These are phyloP conservation scores for Cephus spinipes DNA, from an alignment of 2,888 invertebrate species.

Conservation along the genomic window DNA sequence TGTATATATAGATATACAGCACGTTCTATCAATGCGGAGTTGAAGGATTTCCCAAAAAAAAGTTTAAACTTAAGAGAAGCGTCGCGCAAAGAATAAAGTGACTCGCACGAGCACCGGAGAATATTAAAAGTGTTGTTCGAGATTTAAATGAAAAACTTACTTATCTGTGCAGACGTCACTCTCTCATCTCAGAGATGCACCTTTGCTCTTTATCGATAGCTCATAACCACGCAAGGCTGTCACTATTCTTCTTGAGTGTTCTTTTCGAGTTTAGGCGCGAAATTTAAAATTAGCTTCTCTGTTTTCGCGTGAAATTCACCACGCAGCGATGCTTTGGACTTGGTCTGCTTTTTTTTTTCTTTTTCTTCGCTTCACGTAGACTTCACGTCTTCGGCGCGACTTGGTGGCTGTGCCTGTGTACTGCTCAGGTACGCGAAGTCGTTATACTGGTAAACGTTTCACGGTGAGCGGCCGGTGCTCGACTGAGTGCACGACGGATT, in stretches of 20 bases:
- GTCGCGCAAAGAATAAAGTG: not conserved
- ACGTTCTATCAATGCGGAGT: not conserved
- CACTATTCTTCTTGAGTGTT: not conserved
- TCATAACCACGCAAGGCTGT: not conserved
- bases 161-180: slow-evolving; percentile 47
- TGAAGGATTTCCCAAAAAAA: not conserved
- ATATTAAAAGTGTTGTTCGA: not conserved
- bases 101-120: not conserved
- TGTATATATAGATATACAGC: slow-evolving; percentile 19
- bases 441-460: slow-evolving; percentile 34
- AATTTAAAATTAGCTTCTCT: not conserved
- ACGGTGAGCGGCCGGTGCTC: slow-evolving; percentile 61
- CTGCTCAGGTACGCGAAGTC: not conserved
- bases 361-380: too few species aligned
- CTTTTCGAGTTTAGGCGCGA: not conserved
- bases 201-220: slow-evolving; percentile 1
- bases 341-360: too few species aligned
- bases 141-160: slow-evolving; percentile 43
- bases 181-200: slow-evolving; percentile 56
- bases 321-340: not conserved
- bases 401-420: not conserved
- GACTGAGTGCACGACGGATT: slow-evolving; percentile 56
- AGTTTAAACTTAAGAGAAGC: not conserved
- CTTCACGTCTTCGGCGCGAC: not conserved
- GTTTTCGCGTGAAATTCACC: not conserved